Evolutionary conservation across 2,797 vertebrate species (phyloP).

Genomic region (Melanotaenia nigrans): DNA sequence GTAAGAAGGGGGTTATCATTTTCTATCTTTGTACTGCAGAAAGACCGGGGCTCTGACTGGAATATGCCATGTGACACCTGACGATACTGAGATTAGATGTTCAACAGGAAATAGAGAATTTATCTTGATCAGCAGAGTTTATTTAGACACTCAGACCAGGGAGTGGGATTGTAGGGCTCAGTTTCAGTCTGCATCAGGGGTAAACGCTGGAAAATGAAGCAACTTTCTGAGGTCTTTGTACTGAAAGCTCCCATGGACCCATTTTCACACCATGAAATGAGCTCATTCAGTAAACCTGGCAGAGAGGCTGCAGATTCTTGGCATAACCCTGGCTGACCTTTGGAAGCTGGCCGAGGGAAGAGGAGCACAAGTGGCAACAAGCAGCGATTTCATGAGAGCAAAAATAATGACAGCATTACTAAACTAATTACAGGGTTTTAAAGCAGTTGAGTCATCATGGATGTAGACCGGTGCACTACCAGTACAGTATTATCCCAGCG

Average conservation of each 20-base stretch:
- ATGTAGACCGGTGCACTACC: no score
- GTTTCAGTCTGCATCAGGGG: not conserved
- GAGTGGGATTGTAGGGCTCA: not conserved
- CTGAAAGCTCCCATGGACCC: slow-evolving; percentile 25
- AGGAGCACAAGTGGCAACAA: slow-evolving; percentile 23
- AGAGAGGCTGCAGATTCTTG: slow-evolving; percentile 81
- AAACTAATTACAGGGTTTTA: no score
- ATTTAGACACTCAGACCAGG: not conserved
- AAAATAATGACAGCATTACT: not conserved
- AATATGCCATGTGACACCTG: not conserved
- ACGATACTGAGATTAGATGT: not conserved
- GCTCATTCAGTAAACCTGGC: slow-evolving; percentile 76
- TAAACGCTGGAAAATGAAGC: slow-evolving; percentile 14
- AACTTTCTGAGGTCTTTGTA: slow-evolving; percentile 23
- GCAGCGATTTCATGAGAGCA: slow-evolving; percentile 12
- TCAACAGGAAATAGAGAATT: not conserved
- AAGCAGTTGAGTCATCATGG: no score
- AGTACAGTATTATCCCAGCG: no score
- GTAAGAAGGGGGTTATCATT: slow-evolving; percentile 77
- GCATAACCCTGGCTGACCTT: slow-evolving; percentile 69
- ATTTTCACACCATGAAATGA: slow-evolving; percentile 68
- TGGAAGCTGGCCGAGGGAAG: slow-evolving; percentile 22
- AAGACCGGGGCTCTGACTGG: slow-evolving; percentile 1
- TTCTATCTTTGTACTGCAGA: not conserved
- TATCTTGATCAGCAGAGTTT: not conserved